Base-by-base conservation (phyloP, 2,888 invertebrate species). In the Spatulosminthurus flaviceps region DNA sequence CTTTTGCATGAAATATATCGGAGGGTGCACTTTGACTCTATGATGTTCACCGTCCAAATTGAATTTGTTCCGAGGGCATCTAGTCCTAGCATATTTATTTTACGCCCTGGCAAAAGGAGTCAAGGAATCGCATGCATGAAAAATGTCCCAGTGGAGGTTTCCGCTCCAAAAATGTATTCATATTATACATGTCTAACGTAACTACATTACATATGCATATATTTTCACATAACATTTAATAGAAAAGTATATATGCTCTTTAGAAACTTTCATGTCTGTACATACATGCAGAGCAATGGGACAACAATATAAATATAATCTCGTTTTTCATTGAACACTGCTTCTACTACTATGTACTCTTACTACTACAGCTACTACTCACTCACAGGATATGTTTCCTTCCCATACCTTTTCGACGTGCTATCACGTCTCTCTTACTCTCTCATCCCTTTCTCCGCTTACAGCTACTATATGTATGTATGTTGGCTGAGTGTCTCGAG, bases 101-200 rank as follows among this genome's bases (percentile, higher is more conserved):
- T 82, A 83, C 82, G 81, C 80, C 81, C 72, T 73, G 74, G 75
- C 51, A 60, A 71, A 77, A 72, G 64, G 67, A 84, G 84, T 82
- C 81, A 82, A 84, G 82, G 82, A 83, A 83, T 84, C 84, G 85
- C 81, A 85, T 85, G 85, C 84, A 84, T 85, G 84, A 85, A 85
- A 83, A 85, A 85, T 85, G 83, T 85, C 85, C 85, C 83, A 66
- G 80, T 82, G 85, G 85, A 85, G 70, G 28, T 64, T 64, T 64
- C 64, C 64, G 9, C 64, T 64, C 64, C 26, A 64, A 64, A 64
- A 64, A 64, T 64, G 64, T 64, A 64, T 64, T 64, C 64, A 64
- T 64, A 64, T 26, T 64, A 64, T 26, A 26, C 64, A 22, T 26
- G 64, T 22, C 11, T 24, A 24, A 64, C 64, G n/a, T 13, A 22